Evolutionary conservation across 2,888 invertebrate genomes (phyloP).

Genomic region (Catocala fraxini): DNA sequence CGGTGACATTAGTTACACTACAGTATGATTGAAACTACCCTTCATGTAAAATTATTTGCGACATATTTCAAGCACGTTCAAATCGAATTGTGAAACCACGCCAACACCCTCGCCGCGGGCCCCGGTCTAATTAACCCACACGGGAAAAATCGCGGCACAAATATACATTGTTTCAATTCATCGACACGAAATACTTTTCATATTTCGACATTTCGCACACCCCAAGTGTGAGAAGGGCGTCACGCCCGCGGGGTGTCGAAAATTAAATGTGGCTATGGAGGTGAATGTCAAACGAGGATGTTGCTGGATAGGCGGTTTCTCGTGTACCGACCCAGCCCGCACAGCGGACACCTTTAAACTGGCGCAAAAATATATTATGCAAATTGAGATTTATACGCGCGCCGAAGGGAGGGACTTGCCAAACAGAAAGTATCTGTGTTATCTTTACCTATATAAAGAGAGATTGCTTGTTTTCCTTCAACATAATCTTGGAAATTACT

Average conservation of each 20-base stretch:
- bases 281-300: slow-evolving; percentile 67
- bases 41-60: not conserved
- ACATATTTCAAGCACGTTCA: slow-evolving; percentile 3
- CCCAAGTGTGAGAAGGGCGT: slow-evolving; percentile 51
- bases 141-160: slow-evolving; percentile 30
- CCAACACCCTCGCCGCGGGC: not conserved
- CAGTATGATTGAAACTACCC: too few relatives aligned
- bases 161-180: slow-evolving; percentile 46
- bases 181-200: slow-evolving; percentile 44
- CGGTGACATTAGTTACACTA: not conserved
- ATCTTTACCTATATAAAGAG: slow-evolving; percentile 38
- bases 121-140: slow-evolving; percentile 42
- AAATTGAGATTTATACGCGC: slow-evolving; percentile 68
- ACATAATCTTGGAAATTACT: slow-evolving; percentile 41
- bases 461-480: slow-evolving; percentile 40
- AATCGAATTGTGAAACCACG: slow-evolving; percentile 2
- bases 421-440: slow-evolving; percentile 54
- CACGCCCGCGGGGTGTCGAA: slow-evolving; percentile 51
- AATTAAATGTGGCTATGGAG: slow-evolving; percentile 64
- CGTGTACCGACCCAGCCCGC: slow-evolving; percentile 26
- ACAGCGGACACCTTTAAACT: slow-evolving; percentile 59
- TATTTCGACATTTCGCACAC: slow-evolving; percentile 33
- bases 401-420: slow-evolving; percentile 52
- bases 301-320: slow-evolving; percentile 46
- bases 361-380: slow-evolving; percentile 67